These are phyloP conservation scores for Drosophila suzukii DNA, from an alignment of 1,140 invertebrate species.

Conservation along the genomic window DNA sequence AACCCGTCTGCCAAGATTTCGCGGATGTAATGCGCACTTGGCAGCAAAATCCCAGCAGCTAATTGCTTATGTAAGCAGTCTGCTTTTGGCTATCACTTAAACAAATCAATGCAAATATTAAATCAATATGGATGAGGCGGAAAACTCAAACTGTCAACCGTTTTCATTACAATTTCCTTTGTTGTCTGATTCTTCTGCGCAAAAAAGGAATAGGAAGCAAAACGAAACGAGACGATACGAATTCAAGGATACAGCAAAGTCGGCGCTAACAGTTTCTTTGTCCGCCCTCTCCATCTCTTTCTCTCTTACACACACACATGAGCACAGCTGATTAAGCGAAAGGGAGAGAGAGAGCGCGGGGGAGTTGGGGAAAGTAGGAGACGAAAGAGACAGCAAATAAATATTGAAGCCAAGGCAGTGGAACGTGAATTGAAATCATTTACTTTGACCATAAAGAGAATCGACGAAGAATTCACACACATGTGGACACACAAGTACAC, in stretches of 20 bases:
- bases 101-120: conserved; percentile 51
- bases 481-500: conserved; percentile 9
- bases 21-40: conserved; percentile 37
- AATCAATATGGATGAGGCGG: conserved; percentile 41
- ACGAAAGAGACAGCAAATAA: conserved; percentile 38
- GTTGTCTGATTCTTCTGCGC: conserved; percentile 54
- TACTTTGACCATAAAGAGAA: conserved; percentile 56
- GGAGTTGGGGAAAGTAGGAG: conserved; percentile 16
- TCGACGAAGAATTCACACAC: conserved; percentile 14
- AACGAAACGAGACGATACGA: conserved; percentile 60
- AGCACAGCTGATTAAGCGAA: conserved; percentile 66
- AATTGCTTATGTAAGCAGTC: conserved; percentile 43
- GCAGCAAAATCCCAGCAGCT: conserved; percentile 24
- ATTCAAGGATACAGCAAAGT: conserved; percentile 70
- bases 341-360: conserved; percentile 14
- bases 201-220: conserved; percentile 62
- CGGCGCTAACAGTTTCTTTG: conserved; percentile 68
- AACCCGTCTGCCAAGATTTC: conserved; percentile 21
- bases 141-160: conserved; percentile 30
- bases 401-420: conserved; percentile 42
- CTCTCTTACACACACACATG: conserved; percentile 2
- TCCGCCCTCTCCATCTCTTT: conserved; percentile 17
- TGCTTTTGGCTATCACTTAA: conserved; percentile 30
- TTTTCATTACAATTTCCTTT: conserved; percentile 54
- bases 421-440: conserved; percentile 74